These are phyloP conservation scores for roundworm (Caenorhabditis elegans) DNA, from an alignment of 1,140 invertebrate genomes.

Conservation along the genomic window DNA sequence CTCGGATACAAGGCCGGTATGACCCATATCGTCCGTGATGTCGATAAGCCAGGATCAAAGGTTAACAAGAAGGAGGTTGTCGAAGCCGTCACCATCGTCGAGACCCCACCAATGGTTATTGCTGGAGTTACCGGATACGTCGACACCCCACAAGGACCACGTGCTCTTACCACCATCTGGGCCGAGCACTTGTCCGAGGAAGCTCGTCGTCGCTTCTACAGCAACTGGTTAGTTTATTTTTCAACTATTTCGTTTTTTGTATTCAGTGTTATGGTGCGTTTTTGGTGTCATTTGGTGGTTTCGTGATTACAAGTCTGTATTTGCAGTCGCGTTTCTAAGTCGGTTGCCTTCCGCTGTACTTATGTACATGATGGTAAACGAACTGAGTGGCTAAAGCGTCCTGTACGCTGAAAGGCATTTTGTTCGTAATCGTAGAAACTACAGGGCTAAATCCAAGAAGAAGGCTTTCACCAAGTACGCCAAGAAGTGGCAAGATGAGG, in stretches of 20 bases:
- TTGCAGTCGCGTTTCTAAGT: conserved; percentile 28
- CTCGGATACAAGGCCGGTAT: conserved; percentile 98
- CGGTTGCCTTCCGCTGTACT: conserved; percentile 62
- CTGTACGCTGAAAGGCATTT: conserved; percentile 33
- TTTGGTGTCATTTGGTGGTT: not conserved
- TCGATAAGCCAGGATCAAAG: conserved; percentile 94
- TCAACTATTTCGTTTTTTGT: not conserved
- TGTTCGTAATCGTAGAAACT: conserved; percentile 40
- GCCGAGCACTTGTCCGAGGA: conserved; percentile 98
- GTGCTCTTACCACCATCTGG: conserved; percentile 92
- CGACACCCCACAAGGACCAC: conserved; percentile 91
- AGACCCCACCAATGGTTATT: conserved; percentile 95
- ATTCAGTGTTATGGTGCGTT: not conserved
- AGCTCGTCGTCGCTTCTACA: conserved; percentile 96
- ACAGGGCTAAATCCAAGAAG: conserved; percentile 99
- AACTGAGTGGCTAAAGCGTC: conserved; percentile 37
- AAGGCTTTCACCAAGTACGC: conserved; percentile 98
- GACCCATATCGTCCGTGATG: conserved; percentile 98
- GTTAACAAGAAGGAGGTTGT: conserved; percentile 99
- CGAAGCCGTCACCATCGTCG: conserved; percentile 95
- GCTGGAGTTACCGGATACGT: conserved; percentile 98
- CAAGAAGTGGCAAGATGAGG: conserved; percentile 96
- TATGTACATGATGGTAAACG: conserved; percentile 57
- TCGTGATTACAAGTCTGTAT: conserved; percentile 26
- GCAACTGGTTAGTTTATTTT: conserved; percentile 85